These are phyloP conservation scores for Barnardius zonarius DNA, from an alignment of 2,113 vertebrate genomes.

Conservation along the genomic window DNA sequence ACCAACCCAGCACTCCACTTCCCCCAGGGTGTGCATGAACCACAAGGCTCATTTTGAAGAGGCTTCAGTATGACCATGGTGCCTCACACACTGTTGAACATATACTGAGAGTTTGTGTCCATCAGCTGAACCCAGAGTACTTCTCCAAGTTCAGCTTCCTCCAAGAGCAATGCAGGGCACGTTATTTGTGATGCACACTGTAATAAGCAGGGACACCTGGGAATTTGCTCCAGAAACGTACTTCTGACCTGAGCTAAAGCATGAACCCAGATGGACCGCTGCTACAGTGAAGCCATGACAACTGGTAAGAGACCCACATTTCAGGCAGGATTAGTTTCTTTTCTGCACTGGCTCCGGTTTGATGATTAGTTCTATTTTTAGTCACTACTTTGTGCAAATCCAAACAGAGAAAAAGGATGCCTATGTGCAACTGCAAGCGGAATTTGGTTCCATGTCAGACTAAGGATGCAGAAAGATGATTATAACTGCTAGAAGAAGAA, in stretches of 20 bases:
- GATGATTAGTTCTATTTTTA: conserved; percentile 50
- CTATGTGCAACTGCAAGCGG: background rate
- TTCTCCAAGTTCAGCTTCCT: background rate
- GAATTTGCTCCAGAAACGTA: background rate
- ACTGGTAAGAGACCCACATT: background rate
- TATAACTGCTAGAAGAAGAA: conserved; percentile 25
- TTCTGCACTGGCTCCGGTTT: background rate
- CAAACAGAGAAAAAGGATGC: conserved; percentile 14
- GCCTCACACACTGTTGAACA: background rate
- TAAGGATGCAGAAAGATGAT: conserved; percentile 32
- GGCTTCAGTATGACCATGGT: accelerated
- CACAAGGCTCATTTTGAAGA: background rate
- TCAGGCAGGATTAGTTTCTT: conserved; percentile 1
- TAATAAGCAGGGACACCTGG: background rate
- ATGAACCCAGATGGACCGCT: background rate
- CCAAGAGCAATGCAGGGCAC: background rate
- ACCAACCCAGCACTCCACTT: background rate
- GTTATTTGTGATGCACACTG: background rate
- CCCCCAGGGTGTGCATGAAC: background rate
- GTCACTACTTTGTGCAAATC: background rate
- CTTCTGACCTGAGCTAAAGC: background rate
- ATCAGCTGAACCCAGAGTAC: accelerated
- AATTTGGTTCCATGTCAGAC: conserved; percentile 39
- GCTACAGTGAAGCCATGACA: background rate
- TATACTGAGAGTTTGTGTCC: accelerated